Percentiles rank a stretch among this genome's conserved stretches.
These are phyloP conservation scores for Chiridota heheva DNA, from an alignment of 35 echinoderm and acorn worm species.

Conservation along the genomic window DNA sequence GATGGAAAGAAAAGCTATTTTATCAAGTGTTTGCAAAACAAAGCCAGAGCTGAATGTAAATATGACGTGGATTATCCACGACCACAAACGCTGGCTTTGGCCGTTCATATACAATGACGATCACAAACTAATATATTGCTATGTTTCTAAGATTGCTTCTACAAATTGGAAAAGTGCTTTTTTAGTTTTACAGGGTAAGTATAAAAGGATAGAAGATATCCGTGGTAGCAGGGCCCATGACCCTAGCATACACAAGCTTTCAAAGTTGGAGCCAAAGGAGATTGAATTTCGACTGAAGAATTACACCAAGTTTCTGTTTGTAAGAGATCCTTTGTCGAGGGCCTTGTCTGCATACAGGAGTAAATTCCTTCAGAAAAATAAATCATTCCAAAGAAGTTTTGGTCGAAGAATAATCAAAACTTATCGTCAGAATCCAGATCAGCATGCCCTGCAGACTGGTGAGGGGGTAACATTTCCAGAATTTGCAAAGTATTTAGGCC, in stretches of 20 bases:
- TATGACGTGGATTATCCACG: slow-evolving; percentile 59
- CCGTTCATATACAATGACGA: slow-evolving; percentile 76
- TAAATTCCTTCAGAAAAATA: slow-evolving; percentile 60
- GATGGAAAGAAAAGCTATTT: slow-evolving; percentile 13
- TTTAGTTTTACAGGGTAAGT: slow-evolving; percentile 84
- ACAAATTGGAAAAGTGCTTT: slow-evolving; percentile 97
- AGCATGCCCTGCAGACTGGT: slow-evolving; percentile 38
- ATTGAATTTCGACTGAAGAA: slow-evolving; percentile 71
- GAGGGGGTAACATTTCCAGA: slow-evolving; percentile 64
- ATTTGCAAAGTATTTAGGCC: slow-evolving; percentile 61
- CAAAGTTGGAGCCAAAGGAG: slow-evolving; percentile 47
- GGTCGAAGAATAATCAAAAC: slow-evolving; percentile 51
- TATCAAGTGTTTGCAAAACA: slow-evolving; percentile 27
- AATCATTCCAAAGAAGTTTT: slow-evolving; percentile 35
- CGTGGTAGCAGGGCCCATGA: slow-evolving; percentile 60
- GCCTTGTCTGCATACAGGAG: slow-evolving; percentile 85
- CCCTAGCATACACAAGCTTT: slow-evolving; percentile 62
- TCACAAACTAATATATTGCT: slow-evolving; percentile 65
- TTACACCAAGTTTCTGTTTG: slow-evolving; percentile 89
- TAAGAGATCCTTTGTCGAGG: slow-evolving; percentile 76
- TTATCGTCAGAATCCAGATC: slow-evolving; percentile 57
- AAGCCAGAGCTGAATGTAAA: slow-evolving; percentile 25
- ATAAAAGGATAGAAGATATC: slow-evolving; percentile 76
- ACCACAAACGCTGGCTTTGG: slow-evolving; percentile 67
- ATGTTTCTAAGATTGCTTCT: slow-evolving; percentile 76